Percentiles rank a stretch among this genome's conserved stretches.
Conservation (phyloP, 2,113 vertebrate species). For the Caloenas nicobarica region DNA sequence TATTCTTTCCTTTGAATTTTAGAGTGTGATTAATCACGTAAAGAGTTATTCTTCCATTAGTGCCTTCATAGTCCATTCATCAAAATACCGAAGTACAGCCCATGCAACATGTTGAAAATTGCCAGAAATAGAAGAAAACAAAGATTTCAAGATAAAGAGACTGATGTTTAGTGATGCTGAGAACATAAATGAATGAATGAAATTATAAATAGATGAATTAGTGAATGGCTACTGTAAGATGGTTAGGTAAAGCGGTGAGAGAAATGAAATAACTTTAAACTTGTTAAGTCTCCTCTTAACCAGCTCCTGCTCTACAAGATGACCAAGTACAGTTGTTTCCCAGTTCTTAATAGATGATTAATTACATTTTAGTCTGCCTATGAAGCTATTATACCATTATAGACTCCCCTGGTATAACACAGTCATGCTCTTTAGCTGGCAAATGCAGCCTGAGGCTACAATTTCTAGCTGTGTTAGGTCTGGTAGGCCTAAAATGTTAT, state of each 20-base stretch:
- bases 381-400: not conserved
- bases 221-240: not conserved
- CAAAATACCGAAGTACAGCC: not conserved
- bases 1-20: conserved; percentile 3
- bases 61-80: not conserved
- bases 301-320: not conserved
- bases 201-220: not conserved
- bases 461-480: not conserved
- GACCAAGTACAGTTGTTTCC: not conserved
- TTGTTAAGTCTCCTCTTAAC: not conserved
- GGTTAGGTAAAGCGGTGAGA: not conserved
- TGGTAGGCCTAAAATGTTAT: not conserved
- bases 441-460: not conserved
- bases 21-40: not conserved
- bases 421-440: conserved; percentile 8
- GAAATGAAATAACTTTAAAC: not conserved
- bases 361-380: conserved; percentile 6
- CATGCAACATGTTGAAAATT: not conserved
- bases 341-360: conserved; percentile 19
- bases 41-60: not conserved
- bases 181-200: not conserved
- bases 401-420: not conserved
- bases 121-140: not conserved
- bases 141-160: not conserved
- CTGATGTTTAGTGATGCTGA: not conserved